These are phyloP conservation scores for Molossus molossus DNA, from an alignment of 2,797 vertebrate species.

Conservation along the genomic window DNA sequence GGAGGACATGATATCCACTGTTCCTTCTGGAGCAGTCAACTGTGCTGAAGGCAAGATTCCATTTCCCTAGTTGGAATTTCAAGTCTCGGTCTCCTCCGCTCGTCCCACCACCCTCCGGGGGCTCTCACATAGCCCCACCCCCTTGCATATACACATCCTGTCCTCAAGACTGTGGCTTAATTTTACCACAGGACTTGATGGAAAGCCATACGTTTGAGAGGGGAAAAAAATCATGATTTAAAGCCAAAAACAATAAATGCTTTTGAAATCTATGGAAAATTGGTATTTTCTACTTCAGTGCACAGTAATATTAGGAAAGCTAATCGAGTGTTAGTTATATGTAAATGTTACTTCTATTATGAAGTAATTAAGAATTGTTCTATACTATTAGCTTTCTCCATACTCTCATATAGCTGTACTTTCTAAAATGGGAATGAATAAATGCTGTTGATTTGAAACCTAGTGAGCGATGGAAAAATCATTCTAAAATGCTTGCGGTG, in stretches of 20 bases:
- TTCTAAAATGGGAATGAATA: conserved; percentile 50
- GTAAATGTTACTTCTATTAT: conserved; percentile 37
- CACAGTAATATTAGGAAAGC: conserved; percentile 24
- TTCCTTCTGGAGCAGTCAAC: not conserved
- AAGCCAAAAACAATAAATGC: conserved; percentile 2
- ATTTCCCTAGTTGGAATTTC: not conserved
- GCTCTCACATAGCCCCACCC: rapidly evolving
- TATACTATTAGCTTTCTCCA: conserved; percentile 1
- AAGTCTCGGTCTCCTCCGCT: not conserved
- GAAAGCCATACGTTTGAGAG: not conserved
- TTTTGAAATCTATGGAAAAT: conserved; percentile 54
- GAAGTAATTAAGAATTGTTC: conserved; percentile 53
- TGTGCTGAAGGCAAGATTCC: not conserved
- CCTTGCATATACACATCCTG: rapidly evolving
- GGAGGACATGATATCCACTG: not conserved
- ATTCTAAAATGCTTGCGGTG: not conserved
- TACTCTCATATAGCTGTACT: not conserved
- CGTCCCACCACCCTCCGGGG: not conserved
- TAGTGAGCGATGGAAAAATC: not conserved
- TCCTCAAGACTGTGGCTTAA: not conserved
- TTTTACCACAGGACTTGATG: not conserved
- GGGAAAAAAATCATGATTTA: not conserved
- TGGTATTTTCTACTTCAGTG: conserved; percentile 68
- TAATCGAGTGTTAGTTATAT: conserved; percentile 9
- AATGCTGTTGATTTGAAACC: not conserved